Percentiles rank a stretch among this genome's conserved stretches.
These are phyloP conservation scores for Takifugu ocellatus DNA, from an alignment of 2,797 vertebrate genomes.

Conservation along the genomic window DNA sequence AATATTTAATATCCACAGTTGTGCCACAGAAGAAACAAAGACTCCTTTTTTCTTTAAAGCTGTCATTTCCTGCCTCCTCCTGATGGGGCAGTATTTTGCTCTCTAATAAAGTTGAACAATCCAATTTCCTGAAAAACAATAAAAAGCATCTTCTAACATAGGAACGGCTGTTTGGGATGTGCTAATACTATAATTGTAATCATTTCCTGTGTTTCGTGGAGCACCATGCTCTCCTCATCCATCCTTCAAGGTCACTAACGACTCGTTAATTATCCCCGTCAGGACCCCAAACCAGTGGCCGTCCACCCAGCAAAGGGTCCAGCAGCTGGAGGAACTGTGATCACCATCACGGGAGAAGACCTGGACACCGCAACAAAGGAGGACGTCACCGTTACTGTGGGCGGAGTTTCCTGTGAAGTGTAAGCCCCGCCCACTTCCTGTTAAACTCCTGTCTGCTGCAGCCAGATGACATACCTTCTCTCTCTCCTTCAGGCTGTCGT, in stretches of 20 bases:
- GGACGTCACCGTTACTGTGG: conserved; percentile 80
- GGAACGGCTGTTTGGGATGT: too few relatives aligned
- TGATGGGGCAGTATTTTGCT: too few relatives aligned
- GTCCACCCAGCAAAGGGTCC: conserved; percentile 72
- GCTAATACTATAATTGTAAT: too few relatives aligned
- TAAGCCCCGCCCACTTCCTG: conserved; percentile 60
- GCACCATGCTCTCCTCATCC: too few relatives aligned
- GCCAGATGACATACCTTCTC: fast-evolving
- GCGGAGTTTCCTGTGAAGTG: conserved; percentile 81
- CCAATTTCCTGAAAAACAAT: too few relatives aligned
- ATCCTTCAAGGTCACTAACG: not conserved
- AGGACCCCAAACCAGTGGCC: conserved; percentile 79
- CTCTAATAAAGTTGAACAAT: too few relatives aligned
- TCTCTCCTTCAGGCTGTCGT: conserved; percentile 53
- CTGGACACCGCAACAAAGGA: conserved; percentile 85
- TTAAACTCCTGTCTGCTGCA: fast-evolving
- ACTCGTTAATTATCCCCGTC: fast-evolving
- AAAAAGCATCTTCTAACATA: too few relatives aligned
- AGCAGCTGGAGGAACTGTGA: conserved; percentile 81
- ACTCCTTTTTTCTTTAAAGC: not conserved
- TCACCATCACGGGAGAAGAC: conserved; percentile 82
- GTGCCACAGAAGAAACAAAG: not conserved
- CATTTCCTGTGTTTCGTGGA: too few relatives aligned
- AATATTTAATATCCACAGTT: not conserved
- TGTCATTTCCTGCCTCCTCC: too few relatives aligned